A percentile compares a stretch with the other conserved stretches of the same genome.
These are phyloP conservation scores for Drosophila pseudoananassae DNA, from an alignment of 1,140 invertebrate species.

Conservation along the genomic window DNA sequence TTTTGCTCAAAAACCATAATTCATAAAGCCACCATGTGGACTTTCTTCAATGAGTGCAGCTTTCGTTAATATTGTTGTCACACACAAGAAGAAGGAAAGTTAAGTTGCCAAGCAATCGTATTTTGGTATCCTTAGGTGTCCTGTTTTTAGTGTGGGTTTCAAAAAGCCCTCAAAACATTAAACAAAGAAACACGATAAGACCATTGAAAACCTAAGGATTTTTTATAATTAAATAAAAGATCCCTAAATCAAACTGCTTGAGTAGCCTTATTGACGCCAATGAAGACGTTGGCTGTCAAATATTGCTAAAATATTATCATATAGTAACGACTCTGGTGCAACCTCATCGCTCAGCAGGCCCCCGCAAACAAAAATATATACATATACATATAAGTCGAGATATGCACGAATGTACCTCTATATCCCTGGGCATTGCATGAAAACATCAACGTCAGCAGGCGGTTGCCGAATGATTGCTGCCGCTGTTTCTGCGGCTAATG, in stretches of 20 bases:
- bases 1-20: constrained; percentile 9
- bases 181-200: too few species aligned
- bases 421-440: constrained; percentile 37
- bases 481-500: constrained; percentile 52
- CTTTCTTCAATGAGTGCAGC: constrained; percentile 22
- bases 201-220: too few species aligned
- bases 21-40: not conserved
- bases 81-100: constrained; percentile 14
- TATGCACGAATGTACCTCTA: constrained; percentile 14
- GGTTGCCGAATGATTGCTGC: constrained; percentile 26
- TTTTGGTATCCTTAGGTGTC: not conserved
- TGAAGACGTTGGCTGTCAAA: constrained; percentile 32
- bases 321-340: constrained; percentile 21
- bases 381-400: constrained; percentile 5
- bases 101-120: not conserved
- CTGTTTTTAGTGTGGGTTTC: constrained; percentile 19
- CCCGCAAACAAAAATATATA: not conserved
- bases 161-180: too few species aligned
- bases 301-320: constrained; percentile 4
- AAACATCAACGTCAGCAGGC: constrained; percentile 43
- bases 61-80: constrained; percentile 2
- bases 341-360: constrained; percentile 26
- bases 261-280: constrained; percentile 1
- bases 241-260: not conserved
- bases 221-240: not conserved